Percentiles rank a stretch among this genome's conserved stretches.
phyloP scores from a whole-genome alignment of 2,888 invertebrate species.

The Andrena hattorfiana region DNA sequence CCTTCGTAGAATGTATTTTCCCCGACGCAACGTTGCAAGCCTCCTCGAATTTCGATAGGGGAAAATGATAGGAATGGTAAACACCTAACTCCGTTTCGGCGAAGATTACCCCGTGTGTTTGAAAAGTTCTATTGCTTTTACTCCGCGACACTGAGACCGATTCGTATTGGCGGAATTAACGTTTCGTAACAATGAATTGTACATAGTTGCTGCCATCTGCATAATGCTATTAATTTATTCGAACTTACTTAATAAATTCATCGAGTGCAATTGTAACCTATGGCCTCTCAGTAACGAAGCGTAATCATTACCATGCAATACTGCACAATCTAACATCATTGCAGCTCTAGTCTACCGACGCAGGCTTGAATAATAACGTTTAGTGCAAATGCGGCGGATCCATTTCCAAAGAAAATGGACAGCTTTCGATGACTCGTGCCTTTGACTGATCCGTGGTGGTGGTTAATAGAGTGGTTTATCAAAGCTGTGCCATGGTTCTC shows the following conservation, averaged over 20 bases:
- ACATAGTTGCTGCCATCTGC: too few species aligned
- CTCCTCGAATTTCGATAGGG: conserved; percentile 41
- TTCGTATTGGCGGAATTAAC: too few species aligned
- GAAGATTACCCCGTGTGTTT: neutral
- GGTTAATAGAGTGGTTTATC: conserved; percentile 51
- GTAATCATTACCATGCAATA: too few species aligned
- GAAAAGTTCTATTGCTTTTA: neutral
- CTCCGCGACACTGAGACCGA: too few species aligned
- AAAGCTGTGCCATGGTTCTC: conserved; percentile 54
- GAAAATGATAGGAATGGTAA: conserved; percentile 20
- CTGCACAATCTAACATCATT: too few species aligned
- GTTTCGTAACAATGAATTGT: too few species aligned
- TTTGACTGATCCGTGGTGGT: conserved; percentile 37
- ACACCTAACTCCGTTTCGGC: conserved; percentile 24
- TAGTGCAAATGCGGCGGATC: neutral
- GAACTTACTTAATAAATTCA: too few species aligned
- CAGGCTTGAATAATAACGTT: too few species aligned
- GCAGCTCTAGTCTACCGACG: too few species aligned
- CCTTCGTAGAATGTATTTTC: conserved; percentile 72
- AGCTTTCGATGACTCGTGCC: neutral
- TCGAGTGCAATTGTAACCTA: too few species aligned
- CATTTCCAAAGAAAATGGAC: conserved; percentile 26
- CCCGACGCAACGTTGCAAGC: conserved; percentile 54
- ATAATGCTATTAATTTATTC: too few species aligned
- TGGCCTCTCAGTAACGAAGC: too few species aligned